Base-by-base conservation (phyloP, 1,140 invertebrate genomes). In the Oscheius sp. region DNA sequence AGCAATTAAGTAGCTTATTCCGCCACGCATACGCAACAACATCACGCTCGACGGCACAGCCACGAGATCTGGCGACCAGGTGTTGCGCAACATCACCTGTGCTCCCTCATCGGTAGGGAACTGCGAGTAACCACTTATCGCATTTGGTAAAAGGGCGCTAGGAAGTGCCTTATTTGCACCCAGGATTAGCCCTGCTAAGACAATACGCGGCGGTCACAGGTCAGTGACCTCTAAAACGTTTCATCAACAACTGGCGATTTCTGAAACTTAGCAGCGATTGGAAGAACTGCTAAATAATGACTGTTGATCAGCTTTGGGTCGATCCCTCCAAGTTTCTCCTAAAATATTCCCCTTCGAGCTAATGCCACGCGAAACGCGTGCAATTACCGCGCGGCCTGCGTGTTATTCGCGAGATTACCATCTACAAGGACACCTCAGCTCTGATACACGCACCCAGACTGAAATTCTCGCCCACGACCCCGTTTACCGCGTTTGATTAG, bases 301-400 rank as follows among this genome's bases (percentile, higher is more conserved):
- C n/a, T n/a, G n/a, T n/a, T n/a, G n/a, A n/a, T n/a, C n/a, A n/a
- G n/a, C n/a, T n/a, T n/a, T n/a, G n/a, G n/a, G n/a, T n/a, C n/a
- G n/a, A n/a, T n/a, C n/a, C n/a, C n/a, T n/a, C n/a, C n/a, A n/a
- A n/a, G n/a, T n/a, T n/a, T n/a, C n/a, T n/a, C n/a, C n/a, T n/a
- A n/a, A n/a, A n/a, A n/a, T n/a, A n/a, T n/a, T n/a, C n/a, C n/a
- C n/a, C n/a, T n/a, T n/a, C n/a, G n/a, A n/a, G n/a, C n/a, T n/a
- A n/a, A n/a, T n/a, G n/a, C n/a, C n/a, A n/a, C 20, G 46, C 46
- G 26, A 20, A 34, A 65, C n/a, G 31, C 15, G n/a, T 67, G 64
- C 36, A 67, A 67, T 67, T 46, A 55, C 28, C 36, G 45, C n/a
- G 23, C 35, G 45, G 45, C 63, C n/a, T 67, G 36, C 36, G 45